Evolutionary conservation across 2,888 invertebrate species (phyloP), one percentile per base, ranked within the genome.

Genomic region (Blera fallax): DNA sequence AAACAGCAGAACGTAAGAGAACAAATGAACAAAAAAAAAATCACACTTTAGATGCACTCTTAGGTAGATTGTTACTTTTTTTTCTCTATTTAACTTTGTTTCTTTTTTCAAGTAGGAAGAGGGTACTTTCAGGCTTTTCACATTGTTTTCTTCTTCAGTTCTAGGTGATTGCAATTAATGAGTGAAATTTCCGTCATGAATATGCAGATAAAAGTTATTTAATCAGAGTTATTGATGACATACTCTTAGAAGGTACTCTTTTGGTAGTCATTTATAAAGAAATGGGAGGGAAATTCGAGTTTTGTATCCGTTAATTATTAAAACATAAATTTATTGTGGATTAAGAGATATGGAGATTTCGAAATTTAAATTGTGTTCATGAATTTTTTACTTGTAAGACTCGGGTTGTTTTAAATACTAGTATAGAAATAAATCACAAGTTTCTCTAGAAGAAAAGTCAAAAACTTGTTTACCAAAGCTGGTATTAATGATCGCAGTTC

Each of bases 111-210:
- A 11, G n/a, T n/a, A 21, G 3, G 10, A n/a, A 0, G 2, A 3
- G n/a, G 24, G 24, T 24, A 50, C 37, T 37, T 29, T 29, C 29
- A 14, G 8, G n/a, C 54, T 54, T 32, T 32, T 54, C 54, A 54
- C 29, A 54, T 54, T 29, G 16, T 54, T 16, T 54, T 14, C 29
- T 21, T 21, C 21, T 50, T 24, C 24, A 4, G 27, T 60, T 60
- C 60, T 43, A 18, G 50, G 24, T 67, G 67, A 67, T 67, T 67
- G 67, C 67, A 52, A 52, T 67, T 67, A 67, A 67, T 67, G 67
- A 67, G 67, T 67, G 67, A 67, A 67, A 67, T 67, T 67, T 52
- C 14, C 27, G 67, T 52, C 67, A 67, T 67, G 52, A 67, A 67
- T 67, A 67, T 67, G 52, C 37, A 52, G 37, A 67, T 40, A 34